Percentiles rank a stretch among this genome's conserved stretches.
Conservation (phyloP, 2,888 invertebrate species). For the Philaethria dido region DNA sequence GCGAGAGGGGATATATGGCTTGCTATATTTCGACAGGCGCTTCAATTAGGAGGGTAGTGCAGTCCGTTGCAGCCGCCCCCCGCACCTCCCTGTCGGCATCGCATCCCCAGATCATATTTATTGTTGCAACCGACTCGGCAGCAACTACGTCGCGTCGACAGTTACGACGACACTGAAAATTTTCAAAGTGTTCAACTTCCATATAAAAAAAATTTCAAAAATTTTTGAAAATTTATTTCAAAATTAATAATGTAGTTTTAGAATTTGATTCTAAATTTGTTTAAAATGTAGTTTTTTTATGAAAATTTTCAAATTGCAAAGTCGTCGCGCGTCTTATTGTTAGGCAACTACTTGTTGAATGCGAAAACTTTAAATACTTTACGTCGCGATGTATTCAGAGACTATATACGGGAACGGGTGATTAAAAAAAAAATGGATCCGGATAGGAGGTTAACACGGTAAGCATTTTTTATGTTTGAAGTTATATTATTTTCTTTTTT, state of each 20-base stretch:
- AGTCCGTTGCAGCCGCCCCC: slow-evolving; percentile 48
- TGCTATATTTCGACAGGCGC: slow-evolving; percentile 16
- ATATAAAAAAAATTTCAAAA: background rate
- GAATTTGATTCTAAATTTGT: background rate
- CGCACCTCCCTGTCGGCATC: slow-evolving; percentile 35
- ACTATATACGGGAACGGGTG: background rate
- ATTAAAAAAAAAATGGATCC: slow-evolving; percentile 3
- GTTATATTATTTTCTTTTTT: background rate
- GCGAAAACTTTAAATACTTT: slow-evolving; percentile 14
- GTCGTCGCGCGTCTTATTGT: slow-evolving; percentile 13
- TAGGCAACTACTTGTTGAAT: slow-evolving; percentile 40
- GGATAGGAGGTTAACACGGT: slow-evolving; percentile 18
- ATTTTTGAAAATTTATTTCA: background rate
- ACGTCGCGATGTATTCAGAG: background rate
- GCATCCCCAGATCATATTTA: slow-evolving; percentile 22
- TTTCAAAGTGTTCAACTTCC: slow-evolving; percentile 4
- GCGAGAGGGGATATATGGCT: too few relatives aligned
- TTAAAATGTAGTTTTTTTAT: background rate
- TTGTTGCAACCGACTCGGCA: slow-evolving; percentile 11
- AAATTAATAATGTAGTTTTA: background rate
- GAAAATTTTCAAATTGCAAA: background rate
- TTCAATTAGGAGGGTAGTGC: slow-evolving; percentile 41
- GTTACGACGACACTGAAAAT: slow-evolving; percentile 9
- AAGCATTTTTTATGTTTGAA: slow-evolving; percentile 19
- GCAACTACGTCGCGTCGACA: slow-evolving; percentile 13